Base-by-base conservation (phyloP, 2,888 invertebrate genomes). In the Leptopilina syphax region DNA sequence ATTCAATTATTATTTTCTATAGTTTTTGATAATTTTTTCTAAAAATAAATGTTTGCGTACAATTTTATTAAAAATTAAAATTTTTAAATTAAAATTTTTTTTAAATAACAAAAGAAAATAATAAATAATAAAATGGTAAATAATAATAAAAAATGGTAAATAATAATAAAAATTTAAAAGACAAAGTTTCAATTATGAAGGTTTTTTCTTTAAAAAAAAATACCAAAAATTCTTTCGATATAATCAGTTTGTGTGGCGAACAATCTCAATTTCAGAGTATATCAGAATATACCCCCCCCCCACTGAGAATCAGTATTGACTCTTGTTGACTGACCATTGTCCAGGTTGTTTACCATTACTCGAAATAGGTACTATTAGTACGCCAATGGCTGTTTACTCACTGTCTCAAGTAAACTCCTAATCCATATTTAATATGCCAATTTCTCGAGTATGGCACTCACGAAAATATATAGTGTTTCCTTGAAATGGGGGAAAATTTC, bases 331-430 rank as follows among this genome's bases (percentile, higher is more conserved):
- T 34, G 57, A 41, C 57, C 34, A 73, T 73, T 60, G 73, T 73
- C 73, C 73, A 60, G 34, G 54, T 73, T 73, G 73, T 57, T 73
- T 57, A n/a, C 57, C 57, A 73, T 73, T 57, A 73, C 73, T 73
- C 57, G 41, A 73, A 13, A 27, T 73, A 73, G 54, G 54, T 24
- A 44, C 44, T 44, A 44, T 44, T 44, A 44, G 57, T 41, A 73
- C 57, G 73, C 57, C 18, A 73, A 34, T 41, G 57, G 57, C 57
- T 73, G 34, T 73, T 73, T 73, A 41, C 41, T 18, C 57, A 41
- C 3, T 13, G 57, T 73, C 57, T 73, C 73, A 73, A 73, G 73
- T 57, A 73, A 73, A 73, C 73, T 73, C 41, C 34, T 73, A 60
- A 73, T 73, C 18, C 34, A 18, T 34, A 60, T 73, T 73, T 60